phyloP scores from a whole-genome alignment of 2,888 invertebrate genomes.

The Synergus laeviventris region DNA sequence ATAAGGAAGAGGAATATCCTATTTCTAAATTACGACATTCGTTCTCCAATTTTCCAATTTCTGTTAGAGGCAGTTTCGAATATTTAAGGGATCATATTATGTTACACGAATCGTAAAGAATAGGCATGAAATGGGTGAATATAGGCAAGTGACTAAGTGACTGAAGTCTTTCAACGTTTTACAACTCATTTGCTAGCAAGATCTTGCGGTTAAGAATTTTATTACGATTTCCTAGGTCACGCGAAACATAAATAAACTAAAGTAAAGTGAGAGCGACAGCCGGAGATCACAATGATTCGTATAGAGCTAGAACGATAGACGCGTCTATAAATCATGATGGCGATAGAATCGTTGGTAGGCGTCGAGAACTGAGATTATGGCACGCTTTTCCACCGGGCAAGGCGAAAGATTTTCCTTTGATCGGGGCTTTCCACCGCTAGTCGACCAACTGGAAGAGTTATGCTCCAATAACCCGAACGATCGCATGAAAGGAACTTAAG shows the following conservation, averaged over 20 bases:
- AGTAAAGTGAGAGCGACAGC: conserved; percentile 57
- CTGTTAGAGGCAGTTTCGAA: neutral
- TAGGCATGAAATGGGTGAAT: neutral
- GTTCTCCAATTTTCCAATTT: neutral
- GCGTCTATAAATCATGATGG: conserved; percentile 50
- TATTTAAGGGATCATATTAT: neutral
- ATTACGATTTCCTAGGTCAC: conserved; percentile 60
- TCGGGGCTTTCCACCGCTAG: conserved; percentile 6
- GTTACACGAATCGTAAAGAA: neutral
- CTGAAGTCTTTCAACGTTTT: conserved; percentile 55
- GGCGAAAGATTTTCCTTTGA: conserved; percentile 19
- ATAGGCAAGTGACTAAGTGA: neutral
- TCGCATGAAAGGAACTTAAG: conserved; percentile 8
- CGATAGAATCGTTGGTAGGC: conserved; percentile 49
- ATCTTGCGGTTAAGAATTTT: conserved; percentile 53
- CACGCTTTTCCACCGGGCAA: neutral
- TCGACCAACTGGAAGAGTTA: conserved; percentile 10
- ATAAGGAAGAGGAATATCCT: neutral
- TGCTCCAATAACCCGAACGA: conserved; percentile 7
- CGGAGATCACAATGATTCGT: conserved; percentile 61
- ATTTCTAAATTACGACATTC: neutral
- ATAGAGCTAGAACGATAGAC: conserved; percentile 47
- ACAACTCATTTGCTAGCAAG: conserved; percentile 65
- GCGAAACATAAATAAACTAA: conserved; percentile 62
- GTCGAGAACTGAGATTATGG: conserved; percentile 29